Evolutionary conservation across 2,797 vertebrate species (phyloP), one percentile per base, ranked within the genome.

Genomic region (Eulemur albifrons): DNA sequence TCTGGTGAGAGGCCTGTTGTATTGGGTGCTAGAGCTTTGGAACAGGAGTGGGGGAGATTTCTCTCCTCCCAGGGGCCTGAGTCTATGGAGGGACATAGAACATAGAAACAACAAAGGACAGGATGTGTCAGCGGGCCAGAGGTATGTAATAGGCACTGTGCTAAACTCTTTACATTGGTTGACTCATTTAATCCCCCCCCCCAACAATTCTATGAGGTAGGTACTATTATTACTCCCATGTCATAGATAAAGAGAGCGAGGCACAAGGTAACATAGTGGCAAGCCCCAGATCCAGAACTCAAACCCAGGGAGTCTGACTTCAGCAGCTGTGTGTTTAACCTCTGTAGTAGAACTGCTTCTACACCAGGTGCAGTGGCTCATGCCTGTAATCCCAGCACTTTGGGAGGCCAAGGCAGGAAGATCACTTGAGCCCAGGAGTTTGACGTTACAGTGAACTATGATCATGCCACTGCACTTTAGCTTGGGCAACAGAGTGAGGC

Each of bases 321-420:
- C 45, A 43, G 75, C 81, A n/a, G 76, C 70, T 79, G 10, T 81
- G n/a, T 59, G 35, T 43, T 97, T 94, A 85, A 67, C 48, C 18
- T 94, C 82, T 63, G 38, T 69, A 81, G 75, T 86, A 93, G 72
- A 93, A 75, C 57, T 61, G 13, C 21, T 89, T 93, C 54, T 50
- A 14, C 32, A 65, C 32, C 63, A 18, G 63, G 32, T n/a, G 15
- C 17, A 8, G 32, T n/a, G 63, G 63, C 63, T 65, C 63, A 18
- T 9, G 32, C 32, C 61, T n/a, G 63, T 32, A 32, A 63, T 63
- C 61, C 61, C 61, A 63, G 30, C 30, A n/a, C 63, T 65, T 65
- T 65, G 32, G 8, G 7, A 65, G 32, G 63, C 32, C 32, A 65
- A 59, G 63, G 17, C 63, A n/a, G 15, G 63, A 65, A 32, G 17